Conservation (phyloP, 2,888 invertebrate genomes). For the Cryptus armator region DNA sequence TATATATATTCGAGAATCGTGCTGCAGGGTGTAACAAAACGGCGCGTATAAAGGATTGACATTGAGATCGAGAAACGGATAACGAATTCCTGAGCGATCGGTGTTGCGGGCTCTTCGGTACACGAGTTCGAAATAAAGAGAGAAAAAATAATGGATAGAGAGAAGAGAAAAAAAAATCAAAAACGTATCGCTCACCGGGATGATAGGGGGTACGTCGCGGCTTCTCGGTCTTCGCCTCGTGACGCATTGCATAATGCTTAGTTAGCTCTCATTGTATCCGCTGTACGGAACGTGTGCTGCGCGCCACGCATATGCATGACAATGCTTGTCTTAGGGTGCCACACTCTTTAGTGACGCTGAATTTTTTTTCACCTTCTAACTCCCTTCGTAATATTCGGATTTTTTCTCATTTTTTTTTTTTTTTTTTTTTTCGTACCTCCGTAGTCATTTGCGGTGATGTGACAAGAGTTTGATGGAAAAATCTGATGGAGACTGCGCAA, state of each 20-base stretch:
- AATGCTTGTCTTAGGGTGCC: constrained; percentile 77
- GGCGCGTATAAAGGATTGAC: constrained; percentile 47
- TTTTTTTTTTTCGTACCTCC: constrained; percentile 4
- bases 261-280: constrained; percentile 81
- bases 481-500: constrained; percentile 57
- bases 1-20: not conserved
- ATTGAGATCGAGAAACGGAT: constrained; percentile 65
- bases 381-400: constrained; percentile 8
- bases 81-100: constrained; percentile 44
- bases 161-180: constrained; percentile 57
- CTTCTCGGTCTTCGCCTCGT: constrained; percentile 46
- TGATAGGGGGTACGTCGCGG: constrained; percentile 49
- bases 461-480: constrained; percentile 25
- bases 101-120: constrained; percentile 1
- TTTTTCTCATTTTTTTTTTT: constrained; percentile 6
- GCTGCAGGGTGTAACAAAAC: constrained; percentile 4
- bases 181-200: constrained; percentile 60
- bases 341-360: constrained; percentile 78
- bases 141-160: constrained; percentile 13
- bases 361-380: constrained; percentile 59
- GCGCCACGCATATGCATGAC: constrained; percentile 78
- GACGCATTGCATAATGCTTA: constrained; percentile 79
- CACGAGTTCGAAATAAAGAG: constrained; percentile 29
- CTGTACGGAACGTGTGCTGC: constrained; percentile 72
- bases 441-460: constrained; percentile 22